Percentiles rank a stretch among this genome's conserved stretches.
phyloP scores from a whole-genome alignment of 2,797 vertebrate species.

The Myoxocephalus aenaeus region DNA sequence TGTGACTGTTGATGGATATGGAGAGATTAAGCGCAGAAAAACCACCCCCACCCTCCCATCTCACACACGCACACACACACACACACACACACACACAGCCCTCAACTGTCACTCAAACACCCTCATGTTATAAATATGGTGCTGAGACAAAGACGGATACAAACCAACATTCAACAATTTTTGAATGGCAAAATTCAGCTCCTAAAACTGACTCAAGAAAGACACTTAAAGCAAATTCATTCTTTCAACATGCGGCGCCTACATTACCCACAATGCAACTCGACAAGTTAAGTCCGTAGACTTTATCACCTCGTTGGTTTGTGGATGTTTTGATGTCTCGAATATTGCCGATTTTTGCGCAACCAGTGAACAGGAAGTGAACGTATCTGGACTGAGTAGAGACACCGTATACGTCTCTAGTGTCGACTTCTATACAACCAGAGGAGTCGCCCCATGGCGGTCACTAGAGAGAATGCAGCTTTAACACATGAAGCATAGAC shows the following conservation, averaged over 20 bases:
- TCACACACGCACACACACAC: conserved; percentile 25
- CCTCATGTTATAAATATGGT: background rate
- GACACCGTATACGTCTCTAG: no score
- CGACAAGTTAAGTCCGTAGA: background rate
- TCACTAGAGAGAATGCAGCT: no score
- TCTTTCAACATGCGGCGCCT: background rate
- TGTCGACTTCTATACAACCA: no score
- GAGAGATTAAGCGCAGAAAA: conserved; percentile 62
- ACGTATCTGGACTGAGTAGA: no score
- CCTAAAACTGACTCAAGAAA: no score
- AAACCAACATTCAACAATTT: background rate
- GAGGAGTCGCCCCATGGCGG: no score
- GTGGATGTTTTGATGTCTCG: no score
- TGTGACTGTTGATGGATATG: conserved; percentile 85
- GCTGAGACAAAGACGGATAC: background rate
- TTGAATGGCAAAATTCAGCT: no score
- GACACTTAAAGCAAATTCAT: no score
- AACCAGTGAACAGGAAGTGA: no score
- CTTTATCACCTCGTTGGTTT: background rate
- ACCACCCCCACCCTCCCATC: conserved; percentile 61
- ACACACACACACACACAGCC: background rate
- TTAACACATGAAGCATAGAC: no score
- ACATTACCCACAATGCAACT: background rate
- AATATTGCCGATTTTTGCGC: no score
- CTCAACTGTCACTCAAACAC: conserved; percentile 13